Evolutionary conservation across 2,888 invertebrate species (phyloP).

Genomic region (Harmothoe impar): DNA sequence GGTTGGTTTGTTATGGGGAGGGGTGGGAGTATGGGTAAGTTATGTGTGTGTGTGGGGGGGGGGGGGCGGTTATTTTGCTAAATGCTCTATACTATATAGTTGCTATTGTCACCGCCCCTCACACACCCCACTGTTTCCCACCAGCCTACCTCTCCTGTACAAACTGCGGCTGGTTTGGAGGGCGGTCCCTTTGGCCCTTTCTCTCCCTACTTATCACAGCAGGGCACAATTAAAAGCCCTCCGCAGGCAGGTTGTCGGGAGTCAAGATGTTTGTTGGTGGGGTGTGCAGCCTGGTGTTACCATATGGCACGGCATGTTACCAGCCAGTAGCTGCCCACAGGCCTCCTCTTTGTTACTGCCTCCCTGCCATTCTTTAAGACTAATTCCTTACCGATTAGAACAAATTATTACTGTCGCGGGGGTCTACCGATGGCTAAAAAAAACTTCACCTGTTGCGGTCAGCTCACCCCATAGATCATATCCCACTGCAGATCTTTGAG

Average conservation of each 20-base stretch:
- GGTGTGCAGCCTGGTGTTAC: not conserved
- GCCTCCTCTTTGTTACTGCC: not conserved
- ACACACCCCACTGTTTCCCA: constrained; percentile 17
- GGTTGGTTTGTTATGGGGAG: not conserved
- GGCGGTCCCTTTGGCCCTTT: not conserved
- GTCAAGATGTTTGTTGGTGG: constrained; percentile 32
- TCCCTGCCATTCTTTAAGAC: not conserved
- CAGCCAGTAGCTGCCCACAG: not conserved
- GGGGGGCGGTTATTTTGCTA: not conserved
- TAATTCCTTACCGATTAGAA: not conserved
- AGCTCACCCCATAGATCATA: not conserved
- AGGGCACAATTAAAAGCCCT: constrained; percentile 51
- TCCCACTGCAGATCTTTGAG: not conserved
- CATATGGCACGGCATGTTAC: constrained; percentile 39
- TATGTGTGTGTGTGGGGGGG: not conserved
- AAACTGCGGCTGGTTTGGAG: not conserved
- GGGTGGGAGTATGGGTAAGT: not conserved
- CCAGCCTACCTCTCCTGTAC: not conserved
- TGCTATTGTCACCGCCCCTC: not conserved
- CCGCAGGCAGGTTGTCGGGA: not conserved
- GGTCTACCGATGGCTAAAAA: not conserved
- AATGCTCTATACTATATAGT: not conserved
- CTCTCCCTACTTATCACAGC: constrained; percentile 37
- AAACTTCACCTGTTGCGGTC: not conserved
- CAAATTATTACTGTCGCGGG: not conserved